Base-by-base conservation (phyloP, 2,888 invertebrate species). In the Eupithecia centaureata region DNA sequence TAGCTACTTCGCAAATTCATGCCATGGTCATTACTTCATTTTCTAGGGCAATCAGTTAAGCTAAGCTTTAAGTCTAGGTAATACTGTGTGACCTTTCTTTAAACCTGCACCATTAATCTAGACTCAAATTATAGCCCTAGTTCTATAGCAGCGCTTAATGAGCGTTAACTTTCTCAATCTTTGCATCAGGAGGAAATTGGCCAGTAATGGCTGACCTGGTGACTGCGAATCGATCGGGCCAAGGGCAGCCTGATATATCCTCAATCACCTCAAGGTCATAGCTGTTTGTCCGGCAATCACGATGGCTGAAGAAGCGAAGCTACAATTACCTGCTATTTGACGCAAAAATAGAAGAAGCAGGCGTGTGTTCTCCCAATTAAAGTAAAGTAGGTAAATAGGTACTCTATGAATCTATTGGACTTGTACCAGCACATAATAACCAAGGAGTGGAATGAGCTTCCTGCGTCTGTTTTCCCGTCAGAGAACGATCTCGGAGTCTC, bases 191-290 rank as follows among this genome's bases (percentile, higher is more conserved):
- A 62, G 65, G 28, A 68, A 68, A 71, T 67, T 67, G 33, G 65
- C 60, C 35, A 25, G 12, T 38, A n/a, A 18, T 28, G 5, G 32
- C 18, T 22, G 38, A 63, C 58, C 52, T 65, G 59, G 61, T 61
- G 28, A 61, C 57, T 47, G 56, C 62, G 59, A 72, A 70, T 66
- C 67, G 70, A 68, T 70, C 25, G 0, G 67, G 68, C 52, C 73
- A 73, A 73, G 73, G 73, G 60, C 38, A 47, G 12, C 10, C 63
- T 65, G 68, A 59, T 35, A 69, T 69, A 56, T 69, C 51, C 69
- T 65, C 54, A 61, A 30, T 30, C 58, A 18, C 38, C 12, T 61
- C 61, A 65, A 62, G 63, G 61, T 15, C 30, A 32, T 12, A 22
- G 12, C 30, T 57, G 57, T 30, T 56, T 56, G 30, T 28, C n/a